phyloP scores from a whole-genome alignment of 2,113 vertebrate species.

The Murina feae region DNA sequence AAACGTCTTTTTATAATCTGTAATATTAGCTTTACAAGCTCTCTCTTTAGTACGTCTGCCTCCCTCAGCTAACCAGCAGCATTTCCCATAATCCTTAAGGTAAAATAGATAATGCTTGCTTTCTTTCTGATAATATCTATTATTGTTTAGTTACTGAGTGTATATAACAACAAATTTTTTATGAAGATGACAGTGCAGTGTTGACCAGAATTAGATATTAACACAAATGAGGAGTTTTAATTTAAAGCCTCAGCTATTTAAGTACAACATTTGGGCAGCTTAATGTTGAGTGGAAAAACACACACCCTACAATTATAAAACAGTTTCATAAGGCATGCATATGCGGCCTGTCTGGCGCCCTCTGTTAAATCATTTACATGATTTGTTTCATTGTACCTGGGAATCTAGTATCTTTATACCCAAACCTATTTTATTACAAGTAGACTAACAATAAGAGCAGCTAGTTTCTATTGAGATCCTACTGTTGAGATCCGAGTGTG shows the following conservation, averaged over 20 bases:
- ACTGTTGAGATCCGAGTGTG: neutral
- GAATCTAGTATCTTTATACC: neutral
- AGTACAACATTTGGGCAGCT: neutral
- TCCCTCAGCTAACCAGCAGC: neutral
- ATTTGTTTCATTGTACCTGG: neutral
- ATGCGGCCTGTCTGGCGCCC: neutral
- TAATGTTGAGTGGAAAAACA: neutral
- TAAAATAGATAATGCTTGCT: neutral
- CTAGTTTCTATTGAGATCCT: neutral
- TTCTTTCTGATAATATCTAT: neutral
- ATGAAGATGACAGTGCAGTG: neutral
- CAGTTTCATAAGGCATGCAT: neutral
- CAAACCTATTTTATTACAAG: neutral
- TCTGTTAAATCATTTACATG: neutral
- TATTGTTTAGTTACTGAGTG: neutral
- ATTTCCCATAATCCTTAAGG: neutral
- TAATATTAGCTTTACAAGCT: neutral
- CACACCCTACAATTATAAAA: neutral
- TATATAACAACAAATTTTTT: neutral
- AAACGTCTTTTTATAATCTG: neutral
- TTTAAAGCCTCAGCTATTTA: neutral
- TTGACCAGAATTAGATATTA: conserved; percentile 13
- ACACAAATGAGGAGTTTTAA: neutral
- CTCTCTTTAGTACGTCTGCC: neutral
- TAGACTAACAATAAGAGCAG: neutral